Conservation (phyloP, 2,113 vertebrate species). For the Hyla sarda region DNA sequence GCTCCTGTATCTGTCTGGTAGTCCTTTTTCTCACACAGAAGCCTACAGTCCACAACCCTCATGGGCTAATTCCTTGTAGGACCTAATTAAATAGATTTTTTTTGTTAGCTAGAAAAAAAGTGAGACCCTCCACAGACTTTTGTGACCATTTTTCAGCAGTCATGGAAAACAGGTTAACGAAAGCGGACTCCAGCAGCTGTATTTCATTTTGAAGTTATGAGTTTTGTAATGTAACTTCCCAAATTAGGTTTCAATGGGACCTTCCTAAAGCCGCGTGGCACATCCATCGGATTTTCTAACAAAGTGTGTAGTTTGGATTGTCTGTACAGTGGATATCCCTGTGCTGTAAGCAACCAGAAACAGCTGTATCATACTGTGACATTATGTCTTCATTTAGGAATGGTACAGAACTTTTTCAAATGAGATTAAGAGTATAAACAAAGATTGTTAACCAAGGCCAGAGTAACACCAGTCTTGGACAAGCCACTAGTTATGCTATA, state of each 20-base stretch:
- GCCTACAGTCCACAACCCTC: slow-evolving; percentile 14
- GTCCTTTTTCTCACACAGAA: slow-evolving; percentile 39
- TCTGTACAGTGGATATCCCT: slow-evolving; percentile 25
- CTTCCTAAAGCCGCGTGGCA: slow-evolving; percentile 40
- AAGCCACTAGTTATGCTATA: slow-evolving; percentile 54
- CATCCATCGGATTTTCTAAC: slow-evolving; percentile 20
- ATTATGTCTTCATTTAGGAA: slow-evolving; percentile 48
- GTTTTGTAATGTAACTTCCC: slow-evolving; percentile 54
- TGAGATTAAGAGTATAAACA: slow-evolving; percentile 49
- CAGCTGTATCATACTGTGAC: slow-evolving; percentile 43
- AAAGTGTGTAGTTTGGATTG: background rate
- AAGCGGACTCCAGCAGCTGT: slow-evolving; percentile 42
- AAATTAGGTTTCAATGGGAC: slow-evolving; percentile 53
- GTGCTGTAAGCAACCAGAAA: slow-evolving; percentile 38
- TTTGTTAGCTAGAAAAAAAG: slow-evolving; percentile 33
- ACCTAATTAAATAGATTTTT: slow-evolving; percentile 47
- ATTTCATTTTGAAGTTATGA: slow-evolving; percentile 49
- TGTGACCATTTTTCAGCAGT: slow-evolving; percentile 46
- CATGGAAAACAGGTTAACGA: slow-evolving; percentile 48
- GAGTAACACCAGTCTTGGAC: slow-evolving; percentile 55
- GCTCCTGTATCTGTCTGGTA: background rate
- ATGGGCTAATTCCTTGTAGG: slow-evolving; percentile 33
- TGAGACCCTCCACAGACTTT: slow-evolving; percentile 26
- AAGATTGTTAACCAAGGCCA: slow-evolving; percentile 52
- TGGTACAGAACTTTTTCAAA: slow-evolving; percentile 36